Evolutionary conservation across 2,797 vertebrate genomes (phyloP).

Genomic region (Nasua narica): DNA sequence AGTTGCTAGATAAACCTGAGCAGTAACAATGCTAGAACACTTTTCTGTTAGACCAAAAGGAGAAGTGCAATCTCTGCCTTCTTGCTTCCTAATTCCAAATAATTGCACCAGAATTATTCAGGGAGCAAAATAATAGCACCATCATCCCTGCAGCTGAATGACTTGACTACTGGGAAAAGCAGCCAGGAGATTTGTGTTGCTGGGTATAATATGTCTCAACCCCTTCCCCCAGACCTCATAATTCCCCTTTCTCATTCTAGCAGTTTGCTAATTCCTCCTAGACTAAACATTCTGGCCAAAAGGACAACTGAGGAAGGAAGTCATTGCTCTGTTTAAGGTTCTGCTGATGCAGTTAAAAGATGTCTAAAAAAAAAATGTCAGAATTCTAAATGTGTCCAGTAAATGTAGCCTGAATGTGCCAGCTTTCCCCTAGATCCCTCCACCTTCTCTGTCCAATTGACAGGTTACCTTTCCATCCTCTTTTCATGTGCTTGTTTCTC

Average conservation of each 20-base stretch:
- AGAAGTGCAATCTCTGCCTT: not conserved
- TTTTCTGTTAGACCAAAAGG: not conserved
- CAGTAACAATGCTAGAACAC: slow-evolving; percentile 86
- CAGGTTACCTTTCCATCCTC: not conserved
- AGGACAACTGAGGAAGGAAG: slow-evolving; percentile 65
- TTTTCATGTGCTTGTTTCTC: not conserved
- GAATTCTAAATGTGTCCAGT: slow-evolving; percentile 32
- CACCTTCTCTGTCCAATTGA: not conserved
- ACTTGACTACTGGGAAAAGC: slow-evolving; percentile 50
- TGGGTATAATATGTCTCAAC: not conserved
- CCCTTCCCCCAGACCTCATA: not conserved
- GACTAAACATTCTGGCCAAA: slow-evolving; percentile 74
- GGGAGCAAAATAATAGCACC: not conserved
- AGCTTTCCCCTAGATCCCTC: not conserved
- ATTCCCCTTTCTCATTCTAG: slow-evolving; percentile 49
- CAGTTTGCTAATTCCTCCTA: slow-evolving; percentile 70
- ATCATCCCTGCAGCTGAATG: not conserved
- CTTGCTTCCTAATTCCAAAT: not conserved
- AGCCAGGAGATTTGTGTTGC: not conserved
- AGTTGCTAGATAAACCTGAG: slow-evolving; percentile 97
- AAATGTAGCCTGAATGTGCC: not conserved
- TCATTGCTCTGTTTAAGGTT: slow-evolving; percentile 48
- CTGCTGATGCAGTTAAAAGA: slow-evolving; percentile 42
- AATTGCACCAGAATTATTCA: not conserved
- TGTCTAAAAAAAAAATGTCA: slow-evolving; percentile 50